phyloP scores from a whole-genome alignment of 2,888 invertebrate species.

The Hipparchia semele region DNA sequence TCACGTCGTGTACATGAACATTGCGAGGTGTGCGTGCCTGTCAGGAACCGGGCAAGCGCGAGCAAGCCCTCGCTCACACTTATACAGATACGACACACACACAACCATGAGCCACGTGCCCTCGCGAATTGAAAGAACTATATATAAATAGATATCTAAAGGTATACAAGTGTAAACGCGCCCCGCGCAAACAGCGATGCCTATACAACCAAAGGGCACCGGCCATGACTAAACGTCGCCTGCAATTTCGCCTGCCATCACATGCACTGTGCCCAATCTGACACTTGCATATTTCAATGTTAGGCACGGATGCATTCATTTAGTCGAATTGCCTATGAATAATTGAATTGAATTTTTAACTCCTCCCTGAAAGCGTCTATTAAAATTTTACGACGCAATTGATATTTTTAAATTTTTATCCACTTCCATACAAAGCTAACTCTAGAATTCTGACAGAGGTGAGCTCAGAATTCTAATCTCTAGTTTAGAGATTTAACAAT shows the following conservation, averaged over 20 bases:
- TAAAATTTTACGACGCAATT: slow-evolving; percentile 10
- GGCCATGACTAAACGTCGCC: slow-evolving; percentile 59
- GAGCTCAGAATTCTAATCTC: too few relatives aligned
- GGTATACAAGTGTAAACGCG: slow-evolving; percentile 46
- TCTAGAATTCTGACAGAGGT: too few relatives aligned
- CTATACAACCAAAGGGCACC: slow-evolving; percentile 49
- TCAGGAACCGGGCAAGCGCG: too few relatives aligned
- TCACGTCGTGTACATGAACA: too few relatives aligned
- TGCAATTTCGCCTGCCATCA: slow-evolving; percentile 65
- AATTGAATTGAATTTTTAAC: slow-evolving; percentile 32
- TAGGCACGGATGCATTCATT: slow-evolving; percentile 64
- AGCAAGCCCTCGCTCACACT: too few relatives aligned
- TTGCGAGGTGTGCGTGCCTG: too few relatives aligned
- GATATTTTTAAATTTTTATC: neutral
- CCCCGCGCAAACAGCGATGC: slow-evolving; percentile 43
- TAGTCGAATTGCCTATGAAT: slow-evolving; percentile 38
- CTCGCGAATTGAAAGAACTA: too few relatives aligned
- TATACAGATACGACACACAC: too few relatives aligned
- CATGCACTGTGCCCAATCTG: slow-evolving; percentile 57
- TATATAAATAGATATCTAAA: neutral
- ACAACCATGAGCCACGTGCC: too few relatives aligned
- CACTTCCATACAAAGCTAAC: too few relatives aligned
- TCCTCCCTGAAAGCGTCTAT: neutral
- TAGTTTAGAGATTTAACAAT: too few relatives aligned
- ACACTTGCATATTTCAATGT: slow-evolving; percentile 75